Evolutionary conservation across 2,113 vertebrate species (phyloP).

Genomic region (Microcebus murinus): DNA sequence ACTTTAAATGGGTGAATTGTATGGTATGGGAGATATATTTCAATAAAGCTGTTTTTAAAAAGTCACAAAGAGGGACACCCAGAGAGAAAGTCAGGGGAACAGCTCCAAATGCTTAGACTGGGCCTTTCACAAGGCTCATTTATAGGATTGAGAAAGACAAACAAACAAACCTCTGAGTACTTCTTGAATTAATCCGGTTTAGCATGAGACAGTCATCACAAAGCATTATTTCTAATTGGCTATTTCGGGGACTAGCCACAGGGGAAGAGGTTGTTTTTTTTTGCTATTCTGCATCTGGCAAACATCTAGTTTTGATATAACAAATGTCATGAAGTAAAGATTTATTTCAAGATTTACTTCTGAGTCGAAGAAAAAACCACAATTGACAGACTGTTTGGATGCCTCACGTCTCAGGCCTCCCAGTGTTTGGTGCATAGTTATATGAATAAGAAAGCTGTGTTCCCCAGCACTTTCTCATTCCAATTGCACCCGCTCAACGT

Average conservation of each 20-base stretch:
- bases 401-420: slow-evolving; percentile 44
- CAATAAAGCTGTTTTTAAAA: slow-evolving; percentile 34
- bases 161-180: neutral
- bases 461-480: slow-evolving; percentile 48
- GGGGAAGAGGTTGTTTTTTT: slow-evolving; percentile 54
- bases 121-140: slow-evolving; percentile 38
- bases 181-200: slow-evolving; percentile 57
- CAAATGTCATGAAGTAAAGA: slow-evolving; percentile 71
- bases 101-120: neutral
- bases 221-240: slow-evolving; percentile 64
- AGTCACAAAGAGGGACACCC: neutral
- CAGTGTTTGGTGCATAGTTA: slow-evolving; percentile 38
- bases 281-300: slow-evolving; percentile 64
- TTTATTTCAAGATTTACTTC: slow-evolving; percentile 66
- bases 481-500: neutral
- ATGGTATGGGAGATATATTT: slow-evolving; percentile 18
- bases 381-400: slow-evolving; percentile 34
- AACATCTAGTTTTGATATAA: slow-evolving; percentile 69
- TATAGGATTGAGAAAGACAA: slow-evolving; percentile 21
- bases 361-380: slow-evolving; percentile 13
- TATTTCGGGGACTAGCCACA: slow-evolving; percentile 54
- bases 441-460: slow-evolving; percentile 56
- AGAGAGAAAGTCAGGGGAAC: neutral
- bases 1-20: slow-evolving; percentile 2
- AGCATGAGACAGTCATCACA: slow-evolving; percentile 41